Conservation (phyloP, 2,888 invertebrate genomes). For the Alviniconcha strummeri region DNA sequence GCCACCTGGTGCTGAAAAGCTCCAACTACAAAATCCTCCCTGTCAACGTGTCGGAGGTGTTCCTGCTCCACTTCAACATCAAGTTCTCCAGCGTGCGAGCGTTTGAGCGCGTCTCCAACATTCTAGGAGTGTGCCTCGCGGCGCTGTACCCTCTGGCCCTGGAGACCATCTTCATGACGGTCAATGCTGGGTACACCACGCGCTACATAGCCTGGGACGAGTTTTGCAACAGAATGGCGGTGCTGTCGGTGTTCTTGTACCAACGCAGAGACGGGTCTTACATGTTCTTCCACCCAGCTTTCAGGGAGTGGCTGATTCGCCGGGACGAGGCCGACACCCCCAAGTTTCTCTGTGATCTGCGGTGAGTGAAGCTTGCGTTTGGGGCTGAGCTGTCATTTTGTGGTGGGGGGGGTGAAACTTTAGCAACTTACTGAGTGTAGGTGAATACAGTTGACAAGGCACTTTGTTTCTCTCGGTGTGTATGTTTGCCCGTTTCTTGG, state of each 20-base stretch:
- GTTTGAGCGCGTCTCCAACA: constrained; percentile 88
- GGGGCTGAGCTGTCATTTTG: too few relatives aligned
- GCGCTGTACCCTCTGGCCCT: constrained; percentile 92
- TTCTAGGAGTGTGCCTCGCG: constrained; percentile 92
- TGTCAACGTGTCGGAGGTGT: constrained; percentile 78
- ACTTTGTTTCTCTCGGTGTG: too few relatives aligned
- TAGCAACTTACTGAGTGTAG: too few relatives aligned
- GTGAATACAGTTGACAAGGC: too few relatives aligned
- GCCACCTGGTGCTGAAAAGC: constrained; percentile 93
- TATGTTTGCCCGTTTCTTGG: too few relatives aligned
- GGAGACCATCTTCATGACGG: constrained; percentile 93
- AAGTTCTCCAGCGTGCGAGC: constrained; percentile 91
- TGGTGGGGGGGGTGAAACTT: too few relatives aligned
- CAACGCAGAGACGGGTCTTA: constrained; percentile 93
- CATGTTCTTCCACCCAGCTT: constrained; percentile 98
- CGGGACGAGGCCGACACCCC: constrained; percentile 82
- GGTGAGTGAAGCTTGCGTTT: constrained; percentile 66
- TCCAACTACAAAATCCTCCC: constrained; percentile 86
- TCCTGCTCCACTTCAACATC: constrained; percentile 91
- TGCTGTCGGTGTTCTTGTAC: constrained; percentile 90
- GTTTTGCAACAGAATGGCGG: constrained; percentile 90
- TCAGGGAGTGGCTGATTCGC: constrained; percentile 96
- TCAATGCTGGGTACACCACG: constrained; percentile 88
- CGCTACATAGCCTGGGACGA: constrained; percentile 91
- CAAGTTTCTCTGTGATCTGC: constrained; percentile 94